Base-by-base conservation (phyloP, 53 echinoderm and acorn worm species). In the Hippasteria phrygiana region DNA sequence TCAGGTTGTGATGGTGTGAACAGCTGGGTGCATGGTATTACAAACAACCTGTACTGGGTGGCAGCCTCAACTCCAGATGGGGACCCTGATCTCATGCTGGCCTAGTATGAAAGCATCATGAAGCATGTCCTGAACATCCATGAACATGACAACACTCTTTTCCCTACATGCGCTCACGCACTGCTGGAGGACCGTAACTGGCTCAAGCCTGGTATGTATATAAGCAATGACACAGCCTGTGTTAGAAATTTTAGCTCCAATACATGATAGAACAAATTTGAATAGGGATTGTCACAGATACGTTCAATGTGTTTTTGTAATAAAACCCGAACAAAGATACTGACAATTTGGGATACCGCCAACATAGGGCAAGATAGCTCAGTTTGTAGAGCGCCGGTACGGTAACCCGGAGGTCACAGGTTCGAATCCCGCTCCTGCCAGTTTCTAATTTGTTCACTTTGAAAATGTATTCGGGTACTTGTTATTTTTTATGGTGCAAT, bases 41-140 rank as follows among this genome's bases (percentile, higher is more conserved):
- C 62, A 4, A 77, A 77, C 24, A 73, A 77, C 22, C 26, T 88
- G 0, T 88, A 77, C 22, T 88, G 88, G 88, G 74, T 62, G 16
- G 88, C 88, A 1, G 26, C 62, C 8, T 75, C 88, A 0, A 77
- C 88, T 28, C 55, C 43, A 5, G 62, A 64, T 32, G 77, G 77
- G 3, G 76, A 88, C 63, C n/a, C 4, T 0, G 77, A 62, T 0
- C 39, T 88, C 0, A 88, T 88, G 76, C 29, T 62, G 20, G 88
- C 88, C 5, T 77, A 88, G 18, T 88, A 55, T 55, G 38, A 42
- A 4, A 62, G 62, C 18, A 31, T 88, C 14, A 9, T 5, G 3
- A 62, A 62, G 6, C 88, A 88, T 16, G 1, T 88, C 31, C 2
- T 55, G 7, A 77, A 77, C 42, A 17, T 26, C 1, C 88, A 88